Percentiles rank a stretch among this genome's conserved stretches.
Evolutionary conservation across 2,113 vertebrate genomes (phyloP).

Genomic region (Chelonoidis abingdonii): DNA sequence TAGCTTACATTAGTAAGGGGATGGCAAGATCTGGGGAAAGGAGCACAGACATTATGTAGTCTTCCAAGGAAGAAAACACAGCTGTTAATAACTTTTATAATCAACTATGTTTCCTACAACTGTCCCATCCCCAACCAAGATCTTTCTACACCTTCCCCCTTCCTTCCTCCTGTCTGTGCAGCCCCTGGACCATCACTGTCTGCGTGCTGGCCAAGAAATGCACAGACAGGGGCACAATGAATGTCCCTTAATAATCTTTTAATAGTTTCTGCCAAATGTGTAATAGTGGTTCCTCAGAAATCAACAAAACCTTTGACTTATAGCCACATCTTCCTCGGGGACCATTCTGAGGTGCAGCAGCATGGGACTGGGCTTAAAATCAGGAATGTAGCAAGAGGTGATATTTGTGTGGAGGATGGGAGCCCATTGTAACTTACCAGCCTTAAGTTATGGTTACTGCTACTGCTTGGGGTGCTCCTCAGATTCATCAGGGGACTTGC

Average conservation of each 20-base stretch:
- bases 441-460: not conserved
- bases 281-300: not conserved
- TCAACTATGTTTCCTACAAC: no score
- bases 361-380: not conserved
- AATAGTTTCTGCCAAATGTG: not conserved
- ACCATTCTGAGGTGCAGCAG: not conserved
- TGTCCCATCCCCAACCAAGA: no score
- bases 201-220: no score
- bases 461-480: not conserved
- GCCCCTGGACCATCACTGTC: no score
- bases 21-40: no score
- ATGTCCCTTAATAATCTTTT: not conserved
- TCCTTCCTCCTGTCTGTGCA: no score
- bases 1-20: no score
- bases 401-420: not conserved
- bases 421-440: not conserved
- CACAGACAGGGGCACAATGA: not conserved
- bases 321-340: not conserved
- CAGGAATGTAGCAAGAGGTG: not conserved
- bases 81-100: no score
- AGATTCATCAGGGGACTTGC: no score
- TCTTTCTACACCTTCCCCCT: no score
- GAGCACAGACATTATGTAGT: no score
- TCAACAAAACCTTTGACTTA: not conserved
- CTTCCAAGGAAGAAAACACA: no score